Evolutionary conservation across 2,113 vertebrate species (phyloP), one percentile per base, ranked within the genome.

Genomic region (Upupa epops): DNA sequence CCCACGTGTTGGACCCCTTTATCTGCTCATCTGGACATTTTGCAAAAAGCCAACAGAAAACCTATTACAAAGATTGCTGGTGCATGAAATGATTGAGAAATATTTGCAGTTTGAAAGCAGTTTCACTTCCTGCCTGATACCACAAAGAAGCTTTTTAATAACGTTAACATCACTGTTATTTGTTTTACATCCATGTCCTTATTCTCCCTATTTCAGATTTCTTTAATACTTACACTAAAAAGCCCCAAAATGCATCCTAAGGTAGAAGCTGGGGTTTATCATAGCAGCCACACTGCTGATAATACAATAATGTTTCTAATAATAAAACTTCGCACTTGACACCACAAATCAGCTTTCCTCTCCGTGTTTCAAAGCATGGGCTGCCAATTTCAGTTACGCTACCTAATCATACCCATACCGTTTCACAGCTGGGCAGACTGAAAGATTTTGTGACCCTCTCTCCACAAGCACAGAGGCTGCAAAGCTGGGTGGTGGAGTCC

Each of bases 81-180:
- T 92, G 95, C 97, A 94, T 97, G 94, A 95, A 93, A 95, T 94
- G 97, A 97, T 97, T 97, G 96, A 97, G 98, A 98, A 97, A 97
- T 96, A 95, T 96, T 95, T 97, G 97, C 97, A 97, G 95, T 97
- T 97, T 97, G 93, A 97, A 97, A 97, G 95, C 95, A 71, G 95
- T 97, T 97, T 96, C 96, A 95, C 96, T 98, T 98, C 97, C 98
- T 98, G 97, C 86, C 96, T 93, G 71, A 96, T 83, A 94, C 97
- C 97, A 97, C 97, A 98, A 97, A 97, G 95, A 89, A 92, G 92
- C 94, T 97, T 96, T 96, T 97, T 96, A 97, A 97, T 96, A 95
- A 97, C 96, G 95, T 96, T 95, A 94, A 91, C 95, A 95, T 63
- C 61, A 40, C 60, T 84, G 80, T 92, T 95, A 88, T 72, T 93